Percentiles rank a stretch among this genome's conserved stretches.
phyloP scores from a whole-genome alignment of 2,113 vertebrate species.

The Aleadryas rufinucha region DNA sequence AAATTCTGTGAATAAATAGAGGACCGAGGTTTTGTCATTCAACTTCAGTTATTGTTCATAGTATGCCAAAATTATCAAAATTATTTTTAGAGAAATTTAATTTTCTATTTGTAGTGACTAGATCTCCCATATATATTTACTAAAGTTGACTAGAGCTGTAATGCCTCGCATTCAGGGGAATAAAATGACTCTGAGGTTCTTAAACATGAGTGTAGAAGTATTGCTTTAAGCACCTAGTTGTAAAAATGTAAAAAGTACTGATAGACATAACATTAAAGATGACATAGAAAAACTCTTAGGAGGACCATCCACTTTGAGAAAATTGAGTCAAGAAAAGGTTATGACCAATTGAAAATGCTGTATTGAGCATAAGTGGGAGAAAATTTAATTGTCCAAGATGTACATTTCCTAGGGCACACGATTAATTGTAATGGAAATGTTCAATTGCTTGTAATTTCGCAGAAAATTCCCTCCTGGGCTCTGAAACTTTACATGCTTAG shows the following conservation, averaged over 20 bases:
- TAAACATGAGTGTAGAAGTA: not conserved
- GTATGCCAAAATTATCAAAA: not conserved
- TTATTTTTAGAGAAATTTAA: not conserved
- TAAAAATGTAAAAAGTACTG: not conserved
- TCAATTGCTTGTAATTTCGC: slow-evolving; percentile 67
- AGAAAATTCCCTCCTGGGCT: slow-evolving; percentile 59
- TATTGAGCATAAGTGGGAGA: not conserved
- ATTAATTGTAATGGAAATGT: slow-evolving; percentile 64
- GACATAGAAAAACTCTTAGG: not conserved
- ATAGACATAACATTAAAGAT: not conserved
- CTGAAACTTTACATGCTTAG: slow-evolving; percentile 51
- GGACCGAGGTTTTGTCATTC: not conserved
- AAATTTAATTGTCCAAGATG: slow-evolving; percentile 61
- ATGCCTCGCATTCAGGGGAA: not conserved
- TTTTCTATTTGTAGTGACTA: not conserved
- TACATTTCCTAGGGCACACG: slow-evolving; percentile 36
- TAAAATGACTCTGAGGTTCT: not conserved
- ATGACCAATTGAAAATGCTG: slow-evolving; percentile 28
- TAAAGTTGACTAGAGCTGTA: not conserved
- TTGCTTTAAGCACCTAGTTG: not conserved
- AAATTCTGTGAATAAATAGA: not conserved
- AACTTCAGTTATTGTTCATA: not conserved
- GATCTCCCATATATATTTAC: not conserved
- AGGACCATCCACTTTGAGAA: slow-evolving; percentile 6
- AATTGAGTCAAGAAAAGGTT: slow-evolving; percentile 10